A percentile compares a stretch with the other conserved stretches of the same genome.
Conservation (phyloP, 1,140 invertebrate genomes). For the Lycorma delicatula region DNA sequence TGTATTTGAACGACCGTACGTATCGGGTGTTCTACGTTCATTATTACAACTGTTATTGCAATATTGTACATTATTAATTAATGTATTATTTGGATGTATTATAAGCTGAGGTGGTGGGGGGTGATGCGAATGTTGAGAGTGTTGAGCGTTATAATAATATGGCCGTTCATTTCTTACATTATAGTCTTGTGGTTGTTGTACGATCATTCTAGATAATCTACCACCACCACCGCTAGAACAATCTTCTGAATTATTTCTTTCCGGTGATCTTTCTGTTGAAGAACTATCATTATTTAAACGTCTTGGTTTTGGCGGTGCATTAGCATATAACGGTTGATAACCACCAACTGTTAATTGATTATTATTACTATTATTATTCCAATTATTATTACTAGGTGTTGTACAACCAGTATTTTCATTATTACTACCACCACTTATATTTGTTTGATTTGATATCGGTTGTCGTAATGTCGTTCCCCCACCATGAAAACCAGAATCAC, state of each 20-base stretch:
- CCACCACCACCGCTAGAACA: too few relatives aligned
- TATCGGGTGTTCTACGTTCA: slow-evolving; percentile 70
- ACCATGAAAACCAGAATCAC: slow-evolving; percentile 44
- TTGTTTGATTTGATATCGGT: too few relatives aligned
- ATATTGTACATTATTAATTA: too few relatives aligned
- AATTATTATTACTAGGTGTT: too few relatives aligned
- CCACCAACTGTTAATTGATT: slow-evolving; percentile 1
- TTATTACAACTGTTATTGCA: slow-evolving; percentile 10
- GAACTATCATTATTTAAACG: slow-evolving; percentile 44
- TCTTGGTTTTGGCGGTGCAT: slow-evolving; percentile 78
- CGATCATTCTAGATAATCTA: slow-evolving; percentile 8
- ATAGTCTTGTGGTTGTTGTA: slow-evolving; percentile 12
- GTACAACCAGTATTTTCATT: too few relatives aligned
- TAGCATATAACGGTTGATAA: slow-evolving; percentile 70
- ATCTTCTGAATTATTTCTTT: slow-evolving; percentile 1
- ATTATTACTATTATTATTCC: not conserved
- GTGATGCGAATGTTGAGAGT: slow-evolving; percentile 10
- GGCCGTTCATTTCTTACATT: not conserved
- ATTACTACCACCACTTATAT: too few relatives aligned
- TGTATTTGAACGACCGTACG: slow-evolving; percentile 60
- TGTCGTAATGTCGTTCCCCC: too few relatives aligned
- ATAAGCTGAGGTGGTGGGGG: too few relatives aligned
- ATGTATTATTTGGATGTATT: too few relatives aligned
- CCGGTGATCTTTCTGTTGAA: slow-evolving; percentile 20
- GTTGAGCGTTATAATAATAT: slow-evolving; percentile 10